Conservation (phyloP, 2,797 vertebrate species). For the Myotis pilosus region DNA sequence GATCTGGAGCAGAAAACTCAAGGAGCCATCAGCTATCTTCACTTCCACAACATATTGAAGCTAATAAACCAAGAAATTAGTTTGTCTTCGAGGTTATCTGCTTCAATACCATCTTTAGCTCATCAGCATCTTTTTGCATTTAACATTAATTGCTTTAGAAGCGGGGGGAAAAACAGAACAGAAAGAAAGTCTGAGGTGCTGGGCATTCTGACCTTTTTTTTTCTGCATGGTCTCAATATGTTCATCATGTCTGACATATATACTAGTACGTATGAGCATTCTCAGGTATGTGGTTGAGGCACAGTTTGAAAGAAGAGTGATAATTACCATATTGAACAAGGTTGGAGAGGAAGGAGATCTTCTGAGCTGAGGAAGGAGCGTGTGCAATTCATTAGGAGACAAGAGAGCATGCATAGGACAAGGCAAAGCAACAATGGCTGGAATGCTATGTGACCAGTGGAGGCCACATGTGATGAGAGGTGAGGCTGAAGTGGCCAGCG, state of each 20-base stretch:
- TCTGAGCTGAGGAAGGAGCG: background rate
- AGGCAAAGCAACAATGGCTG: background rate
- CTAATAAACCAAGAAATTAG: constrained; percentile 38
- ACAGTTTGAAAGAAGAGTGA: background rate
- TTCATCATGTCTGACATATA: background rate
- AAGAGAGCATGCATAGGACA: background rate
- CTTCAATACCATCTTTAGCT: constrained; percentile 18
- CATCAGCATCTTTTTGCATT: background rate
- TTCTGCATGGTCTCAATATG: background rate
- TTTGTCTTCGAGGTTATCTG: constrained; percentile 34
- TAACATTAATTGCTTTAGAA: background rate
- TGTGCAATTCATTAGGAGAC: background rate
- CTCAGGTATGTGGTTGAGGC: background rate
- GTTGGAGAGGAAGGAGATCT: background rate
- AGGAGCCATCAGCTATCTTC: background rate
- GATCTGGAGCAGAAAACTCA: background rate
- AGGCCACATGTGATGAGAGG: background rate
- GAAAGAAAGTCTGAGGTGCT: background rate
- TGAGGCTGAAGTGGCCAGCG: background rate
- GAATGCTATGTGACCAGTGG: background rate
- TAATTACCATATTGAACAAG: background rate
- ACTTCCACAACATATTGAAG: background rate
- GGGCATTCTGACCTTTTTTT: background rate
- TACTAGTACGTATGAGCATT: background rate
- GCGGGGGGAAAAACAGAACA: background rate